Percentiles rank a stretch among this genome's conserved stretches.
Conservation (phyloP, 2,113 vertebrate species). For the Cyanoderma ruficeps region DNA sequence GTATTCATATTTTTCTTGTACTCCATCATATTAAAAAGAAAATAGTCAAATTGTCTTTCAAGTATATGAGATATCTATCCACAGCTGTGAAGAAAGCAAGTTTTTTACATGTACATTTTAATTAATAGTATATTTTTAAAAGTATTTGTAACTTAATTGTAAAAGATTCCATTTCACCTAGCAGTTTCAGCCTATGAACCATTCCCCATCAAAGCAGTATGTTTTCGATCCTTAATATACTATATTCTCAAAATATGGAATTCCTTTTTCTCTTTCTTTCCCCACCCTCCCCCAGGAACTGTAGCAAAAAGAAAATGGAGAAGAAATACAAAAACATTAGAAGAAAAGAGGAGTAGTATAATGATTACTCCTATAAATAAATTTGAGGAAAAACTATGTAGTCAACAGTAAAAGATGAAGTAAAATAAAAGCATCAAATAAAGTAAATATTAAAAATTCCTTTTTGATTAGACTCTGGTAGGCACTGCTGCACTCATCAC, state of each 20-base stretch:
- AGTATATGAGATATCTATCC: not conserved
- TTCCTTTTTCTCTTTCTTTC: not conserved
- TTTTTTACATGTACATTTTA: not conserved
- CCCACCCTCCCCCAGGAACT: fast-evolving
- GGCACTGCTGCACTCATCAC: not conserved
- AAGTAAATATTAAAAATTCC: not conserved
- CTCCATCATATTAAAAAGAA: not conserved
- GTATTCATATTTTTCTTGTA: not conserved
- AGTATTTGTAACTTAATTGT: not conserved
- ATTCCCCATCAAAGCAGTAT: not conserved
- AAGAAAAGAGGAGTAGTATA: not conserved
- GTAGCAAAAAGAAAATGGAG: not conserved
- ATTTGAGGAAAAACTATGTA: not conserved
- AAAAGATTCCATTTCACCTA: not conserved
- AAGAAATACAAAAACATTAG: not conserved
- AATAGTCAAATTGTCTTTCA: not conserved
- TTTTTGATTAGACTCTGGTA: not conserved
- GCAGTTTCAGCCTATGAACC: not conserved
- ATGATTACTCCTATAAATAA: not conserved
- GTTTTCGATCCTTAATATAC: not conserved
- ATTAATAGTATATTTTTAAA: not conserved
- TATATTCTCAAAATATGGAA: not conserved
- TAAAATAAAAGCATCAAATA: not conserved
- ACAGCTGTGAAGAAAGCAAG: not conserved
- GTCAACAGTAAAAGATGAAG: not conserved